Evolutionary conservation across 1,140 invertebrate genomes (phyloP), one percentile per base, ranked within the genome.

Genomic region (Tetragonula clypearis): DNA sequence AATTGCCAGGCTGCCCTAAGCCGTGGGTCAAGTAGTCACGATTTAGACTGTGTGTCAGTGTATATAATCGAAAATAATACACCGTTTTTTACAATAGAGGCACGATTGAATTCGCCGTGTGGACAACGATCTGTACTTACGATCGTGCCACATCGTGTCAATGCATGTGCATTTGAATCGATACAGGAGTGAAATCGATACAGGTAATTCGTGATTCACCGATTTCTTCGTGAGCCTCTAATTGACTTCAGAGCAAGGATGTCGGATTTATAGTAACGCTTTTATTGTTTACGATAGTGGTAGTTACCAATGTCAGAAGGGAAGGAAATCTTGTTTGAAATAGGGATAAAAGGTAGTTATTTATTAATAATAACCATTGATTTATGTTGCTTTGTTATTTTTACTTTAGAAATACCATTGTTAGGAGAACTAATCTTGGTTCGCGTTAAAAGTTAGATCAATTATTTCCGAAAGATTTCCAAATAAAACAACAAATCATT

Each of bases 51-150:
- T 80, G 76, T 80, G 86, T 60, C 73, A 86, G 77, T 87, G 87
- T 85, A 88, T 73, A 82, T 73, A 82, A 87, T 88, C 77, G 82
- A 69, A 79, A 88, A 88, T 87, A 85, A 88, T 81, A 78, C 73
- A 55, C 17, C 26, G 17, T 23, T 14, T 17, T 71, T 79, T 66
- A 80, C 71, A 84, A 80, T 84, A 60, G 30, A 3, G 2, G 53
- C 3, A 74, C 53, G 74, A 81, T 87, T 84, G 58, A 76, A 49
- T 19, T 21, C 30, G 4, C 19, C 53, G 76, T n/a, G 23, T n/a
- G 23, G 73, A 68, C 77, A 66, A 75, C 35, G 19, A 58, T n/a
- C 41, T 30, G 30, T 78, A 69, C 23, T 62, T 62, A 12, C 23
- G 11, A 6, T 41, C 41, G 65, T 35, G n/a, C 14, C 65, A 26